Base-by-base conservation (phyloP, 2,797 vertebrate species). In the Salarias fasciatus region DNA sequence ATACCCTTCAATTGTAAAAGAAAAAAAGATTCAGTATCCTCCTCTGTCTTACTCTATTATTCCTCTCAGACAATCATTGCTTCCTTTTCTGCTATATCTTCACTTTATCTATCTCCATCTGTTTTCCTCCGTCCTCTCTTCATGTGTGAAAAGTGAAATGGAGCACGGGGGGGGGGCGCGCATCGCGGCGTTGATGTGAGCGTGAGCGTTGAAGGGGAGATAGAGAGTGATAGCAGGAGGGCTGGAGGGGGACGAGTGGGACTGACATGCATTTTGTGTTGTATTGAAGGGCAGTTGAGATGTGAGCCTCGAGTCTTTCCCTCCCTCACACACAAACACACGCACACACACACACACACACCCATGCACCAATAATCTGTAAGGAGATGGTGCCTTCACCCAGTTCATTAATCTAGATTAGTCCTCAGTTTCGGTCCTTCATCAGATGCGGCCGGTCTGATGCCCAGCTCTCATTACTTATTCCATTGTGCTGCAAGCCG, bases 351-450 rank as follows among this genome's bases (percentile, higher is more conserved):
- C 55, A 53, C 45, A 60, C 42, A 18, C 62, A 62, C 67, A 60
- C 6, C 0, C 42, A 55, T 24, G 42, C 56, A 60, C 60, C 49
- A 52, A 5, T 59, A 67, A 73, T 81, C 49, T 64, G 50, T 63
- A 45, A 49, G 40, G 66, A 65, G 54, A 74, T 65, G 31, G 56
- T 52, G 72, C 72, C 46, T 81, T 71, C 33, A 57, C 18, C 53
- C 53, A 41, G 59, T 71, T 72, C 70, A 83, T 88, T 83, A 73
- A 86, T 89, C 86, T 73, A 78, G 60, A 88, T 91, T 84, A 79
- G 55, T 72, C 63, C 79, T 58, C 52, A 80, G 15, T 84, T 73
- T 69, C 70, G 74, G 68, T 80, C 66, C 63, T 85, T 80, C 12
- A 63, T 85, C 79, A 71, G 68, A 74, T 44, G 67, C 79, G 57